Evolutionary conservation across 2,888 invertebrate species (phyloP).

Genomic region (Chrysopilus asiliformis): DNA sequence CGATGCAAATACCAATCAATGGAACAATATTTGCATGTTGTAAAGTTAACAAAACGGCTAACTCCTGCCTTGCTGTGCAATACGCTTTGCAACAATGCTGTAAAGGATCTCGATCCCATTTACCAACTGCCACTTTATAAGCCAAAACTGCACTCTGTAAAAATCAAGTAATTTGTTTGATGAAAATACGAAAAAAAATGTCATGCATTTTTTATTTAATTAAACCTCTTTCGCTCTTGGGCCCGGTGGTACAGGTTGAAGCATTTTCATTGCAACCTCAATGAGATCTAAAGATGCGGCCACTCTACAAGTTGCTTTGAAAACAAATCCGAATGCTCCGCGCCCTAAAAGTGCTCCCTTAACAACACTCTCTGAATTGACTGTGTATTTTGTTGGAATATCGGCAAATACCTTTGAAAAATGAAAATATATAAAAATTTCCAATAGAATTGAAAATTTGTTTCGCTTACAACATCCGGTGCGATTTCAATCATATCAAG

Average conservation of each 20-base stretch:
- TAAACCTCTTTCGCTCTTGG: conserved; percentile 32
- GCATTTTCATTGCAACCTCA: conserved; percentile 86
- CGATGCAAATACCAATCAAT: conserved; percentile 76
- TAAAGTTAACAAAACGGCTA: conserved; percentile 72
- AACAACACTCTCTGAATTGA: conserved; percentile 69
- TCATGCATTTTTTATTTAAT: too few relatives aligned
- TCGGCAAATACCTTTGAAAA: conserved; percentile 65
- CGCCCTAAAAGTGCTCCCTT: conserved; percentile 69
- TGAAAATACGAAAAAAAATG: too few relatives aligned
- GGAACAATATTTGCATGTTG: conserved; percentile 88
- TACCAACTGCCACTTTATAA: conserved; percentile 56
- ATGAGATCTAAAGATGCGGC: conserved; percentile 42
- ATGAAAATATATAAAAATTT: conserved; percentile 4
- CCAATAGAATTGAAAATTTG: neutral
- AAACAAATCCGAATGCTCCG: conserved; percentile 98
- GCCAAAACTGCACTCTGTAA: conserved; percentile 33
- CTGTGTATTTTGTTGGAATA: conserved; percentile 65
- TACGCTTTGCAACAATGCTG: conserved; percentile 93
- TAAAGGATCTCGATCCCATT: conserved; percentile 87
- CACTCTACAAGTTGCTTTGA: conserved; percentile 59
- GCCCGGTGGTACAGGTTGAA: conserved; percentile 84
- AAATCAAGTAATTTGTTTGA: conserved; percentile 2
- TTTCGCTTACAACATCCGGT: conserved; percentile 65
- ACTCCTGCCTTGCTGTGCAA: conserved; percentile 88
- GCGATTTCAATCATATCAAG: conserved; percentile 68